Evolutionary conservation across 2,113 vertebrate species (phyloP).

Genomic region (Nibea coibor): DNA sequence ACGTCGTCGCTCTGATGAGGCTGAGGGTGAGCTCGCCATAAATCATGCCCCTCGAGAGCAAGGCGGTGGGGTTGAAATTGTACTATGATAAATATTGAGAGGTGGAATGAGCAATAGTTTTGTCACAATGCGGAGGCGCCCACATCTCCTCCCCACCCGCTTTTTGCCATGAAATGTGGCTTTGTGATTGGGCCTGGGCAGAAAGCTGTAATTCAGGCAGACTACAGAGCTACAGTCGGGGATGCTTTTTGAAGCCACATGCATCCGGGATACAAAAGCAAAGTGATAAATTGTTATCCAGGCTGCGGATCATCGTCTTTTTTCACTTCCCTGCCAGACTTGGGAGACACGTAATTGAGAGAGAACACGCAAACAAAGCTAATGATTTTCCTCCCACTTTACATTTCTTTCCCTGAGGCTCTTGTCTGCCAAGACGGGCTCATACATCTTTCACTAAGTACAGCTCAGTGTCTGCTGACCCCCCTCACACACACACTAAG

Average conservation of each 20-base stretch:
- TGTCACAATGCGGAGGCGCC: constrained; percentile 67
- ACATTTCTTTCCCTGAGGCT: constrained; percentile 57
- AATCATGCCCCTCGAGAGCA: constrained; percentile 69
- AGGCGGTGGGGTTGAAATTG: constrained; percentile 61
- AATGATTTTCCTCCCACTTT: constrained; percentile 75
- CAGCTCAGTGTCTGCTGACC: constrained; percentile 56
- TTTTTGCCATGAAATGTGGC: constrained; percentile 70
- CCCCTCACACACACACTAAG: constrained; percentile 10
- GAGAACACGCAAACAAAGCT: constrained; percentile 79
- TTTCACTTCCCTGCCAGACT: constrained; percentile 43
- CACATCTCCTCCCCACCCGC: constrained; percentile 13
- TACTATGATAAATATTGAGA: constrained; percentile 82
- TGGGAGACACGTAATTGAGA: constrained; percentile 72
- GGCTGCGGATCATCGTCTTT: constrained; percentile 36
- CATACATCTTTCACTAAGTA: constrained; percentile 66
- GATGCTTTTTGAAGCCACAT: constrained; percentile 52
- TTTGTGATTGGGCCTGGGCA: constrained; percentile 65
- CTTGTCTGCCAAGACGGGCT: constrained; percentile 43
- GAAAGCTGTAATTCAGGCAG: constrained; percentile 68
- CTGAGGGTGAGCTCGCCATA: constrained; percentile 59
- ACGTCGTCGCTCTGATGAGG: constrained; percentile 63
- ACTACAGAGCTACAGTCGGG: constrained; percentile 1
- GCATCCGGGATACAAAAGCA: constrained; percentile 37
- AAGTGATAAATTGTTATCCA: constrained; percentile 64
- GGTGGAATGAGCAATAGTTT: constrained; percentile 78